Evolutionary conservation across 2,797 vertebrate species (phyloP).

Genomic region (Scarus forsteni): DNA sequence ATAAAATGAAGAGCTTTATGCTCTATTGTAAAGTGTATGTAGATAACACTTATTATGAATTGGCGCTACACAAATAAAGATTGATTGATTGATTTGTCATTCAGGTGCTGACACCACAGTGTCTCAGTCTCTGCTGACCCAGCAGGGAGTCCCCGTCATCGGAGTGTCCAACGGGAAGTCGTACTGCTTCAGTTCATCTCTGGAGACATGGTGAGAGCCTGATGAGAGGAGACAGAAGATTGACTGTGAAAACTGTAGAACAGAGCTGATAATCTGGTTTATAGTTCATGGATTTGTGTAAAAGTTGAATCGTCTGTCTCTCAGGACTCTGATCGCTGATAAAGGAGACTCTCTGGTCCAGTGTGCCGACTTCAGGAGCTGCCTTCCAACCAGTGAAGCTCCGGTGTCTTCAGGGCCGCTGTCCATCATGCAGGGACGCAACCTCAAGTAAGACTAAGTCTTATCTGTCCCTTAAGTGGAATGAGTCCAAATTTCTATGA

Average conservation of each 20-base stretch:
- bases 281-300: not conserved
- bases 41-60: no score
- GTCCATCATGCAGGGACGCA: slow-evolving; percentile 94
- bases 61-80: no score
- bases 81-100: slow-evolving; percentile 9
- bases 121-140: slow-evolving; percentile 94
- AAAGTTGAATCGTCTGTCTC: not conserved
- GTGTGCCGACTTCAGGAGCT: slow-evolving; percentile 96
- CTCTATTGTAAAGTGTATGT: no score
- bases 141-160: slow-evolving; percentile 94
- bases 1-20: no score
- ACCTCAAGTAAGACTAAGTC: slow-evolving; percentile 87
- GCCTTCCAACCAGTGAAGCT: slow-evolving; percentile 90
- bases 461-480: no score
- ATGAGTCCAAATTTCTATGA: no score
- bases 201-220: slow-evolving; percentile 92
- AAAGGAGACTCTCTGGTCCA: slow-evolving; percentile 94
- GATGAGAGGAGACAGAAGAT: not conserved
- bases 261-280: no score
- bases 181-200: slow-evolving; percentile 93
- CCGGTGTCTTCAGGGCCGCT: slow-evolving; percentile 92
- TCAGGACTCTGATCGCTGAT: slow-evolving; percentile 95
- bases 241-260: no score
- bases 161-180: slow-evolving; percentile 95
- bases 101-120: slow-evolving; percentile 91